Conservation (phyloP, 2,797 vertebrate genomes). For the Aeoliscus strigatus region DNA sequence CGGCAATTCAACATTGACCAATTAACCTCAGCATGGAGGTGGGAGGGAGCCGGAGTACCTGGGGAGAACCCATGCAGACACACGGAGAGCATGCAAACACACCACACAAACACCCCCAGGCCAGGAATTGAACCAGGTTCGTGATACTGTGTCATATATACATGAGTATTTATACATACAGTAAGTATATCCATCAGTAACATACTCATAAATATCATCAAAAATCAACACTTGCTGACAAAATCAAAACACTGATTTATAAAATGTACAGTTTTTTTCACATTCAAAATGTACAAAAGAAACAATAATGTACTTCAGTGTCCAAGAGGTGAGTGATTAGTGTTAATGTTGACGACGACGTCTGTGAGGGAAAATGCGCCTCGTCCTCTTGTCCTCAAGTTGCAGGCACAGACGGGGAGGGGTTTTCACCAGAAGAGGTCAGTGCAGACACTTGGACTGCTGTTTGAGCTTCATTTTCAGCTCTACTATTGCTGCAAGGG, state of each 20-base stretch:
- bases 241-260: not conserved
- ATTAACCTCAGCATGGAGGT: too few relatives aligned
- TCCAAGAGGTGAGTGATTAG: conserved; percentile 40
- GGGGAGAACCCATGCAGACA: too few relatives aligned
- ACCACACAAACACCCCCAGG: too few relatives aligned
- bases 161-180: conserved; percentile 1
- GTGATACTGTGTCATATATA: not conserved
- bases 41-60: too few relatives aligned
- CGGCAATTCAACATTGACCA: too few relatives aligned
- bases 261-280: conserved; percentile 6
- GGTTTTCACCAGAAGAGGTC: conserved; percentile 23
- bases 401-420: conserved; percentile 1
- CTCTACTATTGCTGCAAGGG: conserved; percentile 50
- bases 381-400: not conserved
- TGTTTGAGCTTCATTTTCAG: conserved; percentile 54
- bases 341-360: conserved; percentile 31
- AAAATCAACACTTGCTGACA: too few relatives aligned
- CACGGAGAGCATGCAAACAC: too few relatives aligned
- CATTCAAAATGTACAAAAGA: conserved; percentile 44
- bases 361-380: not conserved
- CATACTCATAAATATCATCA: too few relatives aligned
- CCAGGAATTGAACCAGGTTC: too few relatives aligned
- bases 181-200: not conserved
- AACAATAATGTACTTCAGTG: conserved; percentile 22
- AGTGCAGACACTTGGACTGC: conserved; percentile 23